phyloP scores from a whole-genome alignment of 2,797 vertebrate genomes.

The Chlorospingus semifuscus region DNA sequence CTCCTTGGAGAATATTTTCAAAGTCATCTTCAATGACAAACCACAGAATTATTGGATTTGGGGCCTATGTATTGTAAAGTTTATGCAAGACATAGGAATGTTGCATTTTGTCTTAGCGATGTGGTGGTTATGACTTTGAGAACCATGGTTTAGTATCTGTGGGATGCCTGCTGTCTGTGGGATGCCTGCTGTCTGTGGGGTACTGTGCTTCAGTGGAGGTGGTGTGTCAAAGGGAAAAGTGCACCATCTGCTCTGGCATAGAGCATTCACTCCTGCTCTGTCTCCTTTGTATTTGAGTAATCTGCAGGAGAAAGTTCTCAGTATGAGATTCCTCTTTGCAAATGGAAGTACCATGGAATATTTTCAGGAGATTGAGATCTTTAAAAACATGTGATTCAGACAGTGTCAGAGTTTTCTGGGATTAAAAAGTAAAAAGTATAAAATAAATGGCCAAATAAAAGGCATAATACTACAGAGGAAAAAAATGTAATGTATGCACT shows the following conservation, averaged over 20 bases:
- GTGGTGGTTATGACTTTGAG: not conserved
- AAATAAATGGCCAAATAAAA: not conserved
- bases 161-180: not conserved
- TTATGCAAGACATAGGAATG: not conserved
- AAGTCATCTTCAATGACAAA: not conserved
- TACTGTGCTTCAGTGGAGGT: not conserved
- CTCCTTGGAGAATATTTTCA: constrained; percentile 18
- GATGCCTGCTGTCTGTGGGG: not conserved
- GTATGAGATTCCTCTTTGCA: not conserved
- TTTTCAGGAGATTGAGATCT: not conserved
- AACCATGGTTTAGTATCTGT: not conserved
- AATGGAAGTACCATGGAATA: not conserved
- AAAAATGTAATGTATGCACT: not conserved
- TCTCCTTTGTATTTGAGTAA: not conserved
- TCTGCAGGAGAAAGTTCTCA: not conserved
- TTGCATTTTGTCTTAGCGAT: not conserved
- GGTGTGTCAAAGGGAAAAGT: not conserved
- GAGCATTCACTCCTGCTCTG: not conserved
- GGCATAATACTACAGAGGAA: constrained; percentile 33
- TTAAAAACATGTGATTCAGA: not conserved
- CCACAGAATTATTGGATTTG: not conserved
- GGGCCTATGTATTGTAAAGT: not conserved
- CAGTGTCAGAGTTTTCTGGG: not conserved
- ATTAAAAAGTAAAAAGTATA: constrained; percentile 11
- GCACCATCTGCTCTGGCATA: not conserved